Evolutionary conservation across 2,888 invertebrate species (phyloP).

Genomic region (Melanchra persicariae): DNA sequence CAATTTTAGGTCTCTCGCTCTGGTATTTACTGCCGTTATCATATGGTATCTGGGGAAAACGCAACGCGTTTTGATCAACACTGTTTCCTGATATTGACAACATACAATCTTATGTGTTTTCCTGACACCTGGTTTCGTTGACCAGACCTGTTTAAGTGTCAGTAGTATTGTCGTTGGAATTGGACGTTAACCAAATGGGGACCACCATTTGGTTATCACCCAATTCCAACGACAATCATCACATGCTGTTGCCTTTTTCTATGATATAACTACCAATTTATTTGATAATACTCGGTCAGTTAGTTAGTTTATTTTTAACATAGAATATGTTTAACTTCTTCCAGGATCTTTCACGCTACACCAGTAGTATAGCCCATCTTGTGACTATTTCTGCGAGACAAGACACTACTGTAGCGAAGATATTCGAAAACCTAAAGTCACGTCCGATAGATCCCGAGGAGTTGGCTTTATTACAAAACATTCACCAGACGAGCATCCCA

Average conservation of each 20-base stretch:
- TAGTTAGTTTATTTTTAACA: too few relatives aligned
- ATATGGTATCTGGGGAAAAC: not conserved
- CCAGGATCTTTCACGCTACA: slow-evolving; percentile 70
- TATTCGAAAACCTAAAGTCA: slow-evolving; percentile 77
- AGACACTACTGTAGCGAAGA: slow-evolving; percentile 71
- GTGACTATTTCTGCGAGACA: slow-evolving; percentile 79
- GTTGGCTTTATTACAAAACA: slow-evolving; percentile 80
- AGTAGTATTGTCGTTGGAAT: too few relatives aligned
- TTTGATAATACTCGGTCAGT: not conserved
- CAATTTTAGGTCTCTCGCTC: not conserved
- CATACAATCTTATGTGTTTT: not conserved
- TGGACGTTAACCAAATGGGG: too few relatives aligned
- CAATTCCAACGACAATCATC: too few relatives aligned
- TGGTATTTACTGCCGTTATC: too few relatives aligned
- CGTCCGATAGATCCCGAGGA: slow-evolving; percentile 82
- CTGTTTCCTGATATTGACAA: not conserved
- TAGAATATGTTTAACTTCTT: slow-evolving; percentile 52
- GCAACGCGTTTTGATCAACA: not conserved
- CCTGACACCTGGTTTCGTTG: too few relatives aligned
- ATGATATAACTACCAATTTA: too few relatives aligned
- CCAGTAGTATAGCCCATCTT: slow-evolving; percentile 78
- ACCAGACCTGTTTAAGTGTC: too few relatives aligned
- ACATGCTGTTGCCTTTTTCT: too few relatives aligned
- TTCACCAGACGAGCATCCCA: slow-evolving; percentile 74
- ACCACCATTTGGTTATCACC: too few relatives aligned